These are phyloP conservation scores for Scaptodrosophila latifasciaeformis DNA, from an alignment of 2,888 invertebrate genomes.

Conservation along the genomic window DNA sequence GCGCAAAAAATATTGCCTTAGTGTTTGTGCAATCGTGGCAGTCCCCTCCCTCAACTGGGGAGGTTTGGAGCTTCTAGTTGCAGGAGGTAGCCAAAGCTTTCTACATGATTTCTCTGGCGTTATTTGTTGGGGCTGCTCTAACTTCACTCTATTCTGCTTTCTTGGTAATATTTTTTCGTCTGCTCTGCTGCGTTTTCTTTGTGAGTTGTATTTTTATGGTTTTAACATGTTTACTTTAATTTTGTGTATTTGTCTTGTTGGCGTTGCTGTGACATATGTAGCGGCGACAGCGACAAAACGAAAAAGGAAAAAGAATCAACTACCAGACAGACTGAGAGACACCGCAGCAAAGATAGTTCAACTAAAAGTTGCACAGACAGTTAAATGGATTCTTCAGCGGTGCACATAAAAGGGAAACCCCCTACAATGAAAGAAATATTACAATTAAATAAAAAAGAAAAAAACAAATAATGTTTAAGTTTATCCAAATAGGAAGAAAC, in stretches of 20 bases:
- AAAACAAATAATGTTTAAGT: too few species aligned
- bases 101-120: constrained; percentile 57
- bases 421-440: too few species aligned
- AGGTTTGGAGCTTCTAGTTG: too few species aligned
- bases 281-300: too few species aligned
- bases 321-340: too few species aligned
- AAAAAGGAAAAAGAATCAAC: background rate
- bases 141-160: background rate
- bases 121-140: constrained; percentile 35
- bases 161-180: background rate
- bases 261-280: constrained; percentile 59
- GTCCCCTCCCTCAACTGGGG: too few species aligned
- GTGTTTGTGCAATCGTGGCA: constrained; percentile 49
- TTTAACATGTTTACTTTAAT: constrained; percentile 69
- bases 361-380: too few species aligned
- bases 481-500: too few species aligned
- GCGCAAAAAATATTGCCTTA: constrained; percentile 56
- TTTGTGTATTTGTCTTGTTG: constrained; percentile 63
- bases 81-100: constrained; percentile 43
- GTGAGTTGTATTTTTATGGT: constrained; percentile 63
- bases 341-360: too few species aligned
- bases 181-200: constrained; percentile 22
- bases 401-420: too few species aligned
- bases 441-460: too few species aligned
- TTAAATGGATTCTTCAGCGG: too few species aligned